phyloP scores from a whole-genome alignment of 92 coral and sea anemone species.

The Porites cylindrica region DNA sequence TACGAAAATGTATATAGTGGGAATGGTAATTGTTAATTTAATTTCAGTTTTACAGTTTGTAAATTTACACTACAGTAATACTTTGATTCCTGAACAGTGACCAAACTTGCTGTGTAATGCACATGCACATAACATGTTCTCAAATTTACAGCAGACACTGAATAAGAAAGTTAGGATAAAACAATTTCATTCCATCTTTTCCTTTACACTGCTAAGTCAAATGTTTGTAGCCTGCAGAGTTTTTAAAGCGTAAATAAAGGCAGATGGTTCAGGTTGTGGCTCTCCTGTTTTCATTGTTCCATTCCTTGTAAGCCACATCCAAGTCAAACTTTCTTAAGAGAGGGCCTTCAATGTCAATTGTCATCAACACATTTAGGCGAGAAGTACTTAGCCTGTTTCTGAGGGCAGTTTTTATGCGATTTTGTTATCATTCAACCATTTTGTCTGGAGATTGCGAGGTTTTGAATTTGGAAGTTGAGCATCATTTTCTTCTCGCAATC shows the following conservation, averaged over 20 bases:
- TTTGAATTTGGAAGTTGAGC: conserved; percentile 11
- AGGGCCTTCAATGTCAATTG: conserved; percentile 1
- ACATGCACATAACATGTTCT: not conserved
- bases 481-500: not conserved
- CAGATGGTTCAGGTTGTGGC: not conserved
- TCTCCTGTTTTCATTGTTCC: not conserved
- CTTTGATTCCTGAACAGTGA: too few relatives aligned
- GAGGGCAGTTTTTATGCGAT: not conserved
- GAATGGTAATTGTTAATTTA: not conserved
- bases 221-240: not conserved
- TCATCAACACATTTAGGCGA: not conserved
- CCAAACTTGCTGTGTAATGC: conserved; percentile 33
- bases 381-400: not conserved
- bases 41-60: not conserved
- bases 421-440: too few relatives aligned
- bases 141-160: not conserved
- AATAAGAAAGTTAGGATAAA: not conserved
- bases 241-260: not conserved
- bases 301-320: not conserved
- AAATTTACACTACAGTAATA: conserved; percentile 7
- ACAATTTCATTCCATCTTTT: too few relatives aligned
- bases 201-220: too few relatives aligned
- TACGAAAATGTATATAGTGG: too few relatives aligned
- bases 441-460: not conserved
- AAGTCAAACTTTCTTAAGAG: not conserved